Conservation (phyloP, 2,888 invertebrate species). For the Odontocolon sp. region DNA sequence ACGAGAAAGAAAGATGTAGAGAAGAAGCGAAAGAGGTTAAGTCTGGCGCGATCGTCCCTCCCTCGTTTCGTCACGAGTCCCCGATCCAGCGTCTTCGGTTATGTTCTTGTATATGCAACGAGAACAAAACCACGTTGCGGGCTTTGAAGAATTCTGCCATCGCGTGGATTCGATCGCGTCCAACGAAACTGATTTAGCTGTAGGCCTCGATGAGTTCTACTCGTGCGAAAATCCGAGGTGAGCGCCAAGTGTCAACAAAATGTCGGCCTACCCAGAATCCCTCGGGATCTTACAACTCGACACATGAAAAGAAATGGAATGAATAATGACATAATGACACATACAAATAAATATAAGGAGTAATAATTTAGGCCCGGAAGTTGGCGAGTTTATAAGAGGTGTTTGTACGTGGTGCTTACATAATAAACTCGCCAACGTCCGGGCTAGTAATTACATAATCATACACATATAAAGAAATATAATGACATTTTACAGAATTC, state of each 20-base stretch:
- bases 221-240: not conserved
- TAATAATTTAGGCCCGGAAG: too few relatives aligned
- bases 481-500: constrained; percentile 7
- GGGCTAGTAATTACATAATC: too few relatives aligned
- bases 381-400: too few relatives aligned
- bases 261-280: too few relatives aligned
- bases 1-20: constrained; percentile 10
- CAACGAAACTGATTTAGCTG: not conserved
- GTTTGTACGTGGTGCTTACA: too few relatives aligned
- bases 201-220: not conserved
- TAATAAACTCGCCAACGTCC: too few relatives aligned
- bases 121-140: not conserved
- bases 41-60: constrained; percentile 42
- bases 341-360: too few relatives aligned
- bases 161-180: not conserved
- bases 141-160: not conserved
- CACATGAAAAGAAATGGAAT: too few relatives aligned
- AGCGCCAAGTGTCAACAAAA: too few relatives aligned
- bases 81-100: constrained; percentile 13
- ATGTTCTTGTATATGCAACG: not conserved
- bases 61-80: constrained; percentile 54
- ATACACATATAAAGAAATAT: too few relatives aligned
- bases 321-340: too few relatives aligned
- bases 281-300: too few relatives aligned
- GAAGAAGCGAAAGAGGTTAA: constrained; percentile 48